phyloP scores from a whole-genome alignment of 2,797 vertebrate genomes.

The Phataginus tetradactyla region DNA sequence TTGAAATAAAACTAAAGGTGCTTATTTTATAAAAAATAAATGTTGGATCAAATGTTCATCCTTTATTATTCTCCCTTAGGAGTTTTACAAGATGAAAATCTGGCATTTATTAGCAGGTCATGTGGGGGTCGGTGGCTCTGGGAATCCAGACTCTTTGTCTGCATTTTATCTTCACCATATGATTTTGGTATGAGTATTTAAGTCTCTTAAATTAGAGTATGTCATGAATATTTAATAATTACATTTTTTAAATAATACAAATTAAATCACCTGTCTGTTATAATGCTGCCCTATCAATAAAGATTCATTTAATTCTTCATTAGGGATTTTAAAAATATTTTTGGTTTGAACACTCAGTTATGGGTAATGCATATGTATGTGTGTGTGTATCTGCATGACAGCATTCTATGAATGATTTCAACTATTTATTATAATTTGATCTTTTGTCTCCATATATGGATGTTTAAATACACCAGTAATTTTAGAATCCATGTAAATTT shows the following conservation, averaged over 20 bases:
- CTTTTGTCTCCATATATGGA: not conserved
- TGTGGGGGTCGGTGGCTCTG: conserved; percentile 75
- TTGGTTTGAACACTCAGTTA: not conserved
- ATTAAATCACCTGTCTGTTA: conserved; percentile 73
- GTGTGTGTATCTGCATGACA: not conserved
- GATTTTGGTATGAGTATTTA: conserved; percentile 72
- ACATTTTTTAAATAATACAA: conserved; percentile 70
- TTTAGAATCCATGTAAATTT: not conserved
- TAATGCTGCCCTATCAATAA: conserved; percentile 55
- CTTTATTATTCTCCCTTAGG: conserved; percentile 70
- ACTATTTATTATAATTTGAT: conserved; percentile 17
- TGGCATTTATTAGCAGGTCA: conserved; percentile 83
- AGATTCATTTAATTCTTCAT: conserved; percentile 63
- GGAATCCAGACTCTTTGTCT: conserved; percentile 79
- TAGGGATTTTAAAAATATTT: conserved; percentile 49
- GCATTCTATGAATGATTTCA: not conserved
- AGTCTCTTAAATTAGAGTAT: conserved; percentile 66
- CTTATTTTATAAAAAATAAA: conserved; percentile 76
- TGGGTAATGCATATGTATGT: not conserved
- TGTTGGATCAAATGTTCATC: conserved; percentile 74
- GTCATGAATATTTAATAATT: conserved; percentile 80
- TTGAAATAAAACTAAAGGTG: conserved; percentile 73
- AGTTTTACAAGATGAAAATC: conserved; percentile 79
- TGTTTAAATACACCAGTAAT: not conserved
- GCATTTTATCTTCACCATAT: conserved; percentile 80